Evolutionary conservation across 1,140 invertebrate genomes (phyloP).

Genomic region (Triops longicaudatus): DNA sequence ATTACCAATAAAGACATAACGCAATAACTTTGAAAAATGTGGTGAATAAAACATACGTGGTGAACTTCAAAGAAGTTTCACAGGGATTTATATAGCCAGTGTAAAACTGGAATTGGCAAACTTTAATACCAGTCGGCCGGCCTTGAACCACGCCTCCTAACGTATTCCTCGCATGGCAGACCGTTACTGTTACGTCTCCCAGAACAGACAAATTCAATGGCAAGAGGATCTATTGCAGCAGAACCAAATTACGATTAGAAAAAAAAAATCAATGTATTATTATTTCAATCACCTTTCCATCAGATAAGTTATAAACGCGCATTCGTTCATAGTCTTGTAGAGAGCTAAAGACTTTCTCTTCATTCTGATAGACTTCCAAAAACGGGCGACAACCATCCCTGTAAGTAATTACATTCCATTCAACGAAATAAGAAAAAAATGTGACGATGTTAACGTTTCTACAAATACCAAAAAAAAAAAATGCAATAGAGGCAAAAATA

Average conservation of each 20-base stretch:
- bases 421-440: no score
- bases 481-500: no score
- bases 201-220: slow-evolving; percentile 54
- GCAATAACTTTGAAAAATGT: slow-evolving; percentile 4
- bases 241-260: no score
- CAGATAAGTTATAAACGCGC: slow-evolving; percentile 62
- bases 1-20: slow-evolving; percentile 23
- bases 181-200: slow-evolving; percentile 72
- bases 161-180: slow-evolving; percentile 79
- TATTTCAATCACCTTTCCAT: slow-evolving; percentile 54
- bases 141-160: slow-evolving; percentile 66
- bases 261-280: slow-evolving; percentile 18
- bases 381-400: slow-evolving; percentile 89
- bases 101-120: slow-evolving; percentile 78
- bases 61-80: slow-evolving; percentile 62
- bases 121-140: slow-evolving; percentile 73
- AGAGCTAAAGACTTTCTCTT: slow-evolving; percentile 71
- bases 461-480: no score
- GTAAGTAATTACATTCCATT: neutral
- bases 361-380: slow-evolving; percentile 82
- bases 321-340: slow-evolving; percentile 81
- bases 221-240: slow-evolving; percentile 35
- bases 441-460: no score
- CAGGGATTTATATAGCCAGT: slow-evolving; percentile 71
- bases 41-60: slow-evolving; percentile 46